Evolutionary conservation across 1,140 invertebrate genomes (phyloP).

Genomic region (Aricia agestis): DNA sequence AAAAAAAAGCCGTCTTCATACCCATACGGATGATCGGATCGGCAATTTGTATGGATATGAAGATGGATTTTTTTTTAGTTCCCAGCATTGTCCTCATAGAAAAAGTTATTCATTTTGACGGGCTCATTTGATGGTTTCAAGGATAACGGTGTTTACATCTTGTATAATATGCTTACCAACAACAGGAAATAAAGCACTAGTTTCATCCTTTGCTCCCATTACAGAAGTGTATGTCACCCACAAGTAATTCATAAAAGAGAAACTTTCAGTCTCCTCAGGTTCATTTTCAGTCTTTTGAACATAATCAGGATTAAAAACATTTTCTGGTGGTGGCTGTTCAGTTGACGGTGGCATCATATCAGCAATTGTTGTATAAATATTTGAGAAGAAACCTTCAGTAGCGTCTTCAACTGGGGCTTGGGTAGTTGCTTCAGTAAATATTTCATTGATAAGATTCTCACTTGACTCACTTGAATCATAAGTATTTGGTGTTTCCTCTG

Average conservation of each 20-base stretch:
- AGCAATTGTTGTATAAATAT: constrained; percentile 47
- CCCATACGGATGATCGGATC: too few relatives aligned
- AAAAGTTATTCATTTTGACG: too few relatives aligned
- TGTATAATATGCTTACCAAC: too few relatives aligned
- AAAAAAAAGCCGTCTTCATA: too few relatives aligned
- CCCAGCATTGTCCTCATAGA: too few relatives aligned
- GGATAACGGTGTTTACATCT: too few relatives aligned
- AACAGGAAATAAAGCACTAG: constrained; percentile 50
- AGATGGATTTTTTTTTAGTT: too few relatives aligned
- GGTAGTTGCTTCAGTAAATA: constrained; percentile 32
- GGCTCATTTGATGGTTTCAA: too few relatives aligned
- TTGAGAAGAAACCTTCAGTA: constrained; percentile 42
- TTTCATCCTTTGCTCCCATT: constrained; percentile 47
- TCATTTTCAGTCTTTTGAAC: constrained; percentile 31
- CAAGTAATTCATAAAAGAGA: constrained; percentile 54
- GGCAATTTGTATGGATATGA: too few relatives aligned
- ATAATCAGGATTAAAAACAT: constrained; percentile 48
- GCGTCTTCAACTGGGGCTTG: constrained; percentile 34
- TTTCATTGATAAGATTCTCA: constrained; percentile 32
- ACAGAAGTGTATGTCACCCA: constrained; percentile 44
- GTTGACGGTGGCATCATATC: constrained; percentile 47
- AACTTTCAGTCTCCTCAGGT: constrained; percentile 38
- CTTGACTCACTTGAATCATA: constrained; percentile 22
- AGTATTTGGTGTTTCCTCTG: constrained; percentile 1
- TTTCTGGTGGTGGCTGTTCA: constrained; percentile 40